A percentile compares a stretch with the other conserved stretches of the same genome.
phyloP scores from a whole-genome alignment of 2,888 invertebrate species.

The Morpho helenor region DNA sequence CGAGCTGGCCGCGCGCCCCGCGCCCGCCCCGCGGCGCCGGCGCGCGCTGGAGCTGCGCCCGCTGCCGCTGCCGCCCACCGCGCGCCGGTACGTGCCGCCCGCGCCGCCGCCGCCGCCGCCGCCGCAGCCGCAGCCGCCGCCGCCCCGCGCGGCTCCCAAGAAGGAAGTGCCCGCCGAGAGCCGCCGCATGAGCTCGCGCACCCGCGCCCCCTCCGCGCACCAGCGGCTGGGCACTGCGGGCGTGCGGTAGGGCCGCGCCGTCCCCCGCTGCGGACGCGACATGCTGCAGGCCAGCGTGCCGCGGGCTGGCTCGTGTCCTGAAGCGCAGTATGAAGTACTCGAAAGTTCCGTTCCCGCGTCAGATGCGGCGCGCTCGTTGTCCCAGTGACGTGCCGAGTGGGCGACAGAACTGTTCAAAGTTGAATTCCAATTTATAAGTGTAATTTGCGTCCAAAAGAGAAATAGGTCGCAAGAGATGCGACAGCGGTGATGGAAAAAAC shows the following conservation, averaged over 20 bases:
- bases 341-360: too few species aligned
- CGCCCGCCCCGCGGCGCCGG: slow-evolving; percentile 73
- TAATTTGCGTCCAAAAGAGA: too few species aligned
- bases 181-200: slow-evolving; percentile 47
- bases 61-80: slow-evolving; percentile 87
- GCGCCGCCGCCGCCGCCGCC: slow-evolving; percentile 59
- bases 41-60: slow-evolving; percentile 83
- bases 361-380: too few species aligned
- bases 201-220: slow-evolving; percentile 47
- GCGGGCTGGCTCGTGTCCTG: background rate
- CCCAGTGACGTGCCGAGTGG: too few species aligned
- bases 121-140: slow-evolving; percentile 17
- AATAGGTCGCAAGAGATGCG: too few species aligned
- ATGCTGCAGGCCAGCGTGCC: slow-evolving; percentile 18
- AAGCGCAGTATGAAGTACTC: too few species aligned
- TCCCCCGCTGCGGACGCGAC: background rate
- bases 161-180: slow-evolving; percentile 73
- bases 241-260: slow-evolving; percentile 39
- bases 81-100: slow-evolving; percentile 86
- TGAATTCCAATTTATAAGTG: too few species aligned
- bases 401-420: too few species aligned
- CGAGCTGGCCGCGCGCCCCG: slow-evolving; percentile 77
- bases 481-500: background rate
- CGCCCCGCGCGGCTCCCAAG: slow-evolving; percentile 33
- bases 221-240: slow-evolving; percentile 54